Base-by-base conservation (phyloP, 2,113 vertebrate genomes). In the Oreocharis arfaki region DNA sequence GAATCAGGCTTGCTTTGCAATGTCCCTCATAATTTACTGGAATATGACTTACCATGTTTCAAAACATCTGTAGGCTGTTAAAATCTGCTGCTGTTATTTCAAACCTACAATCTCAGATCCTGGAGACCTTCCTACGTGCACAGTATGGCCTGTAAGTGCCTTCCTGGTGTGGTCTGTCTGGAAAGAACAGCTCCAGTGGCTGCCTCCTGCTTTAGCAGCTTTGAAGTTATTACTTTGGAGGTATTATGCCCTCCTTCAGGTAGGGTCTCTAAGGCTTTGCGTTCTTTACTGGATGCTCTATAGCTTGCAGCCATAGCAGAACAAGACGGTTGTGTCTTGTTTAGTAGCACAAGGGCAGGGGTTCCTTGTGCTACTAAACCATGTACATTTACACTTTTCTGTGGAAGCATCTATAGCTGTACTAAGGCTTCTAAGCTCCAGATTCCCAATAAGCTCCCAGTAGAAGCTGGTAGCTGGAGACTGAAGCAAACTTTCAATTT, bases 121-220 rank as follows among this genome's bases (percentile, higher is more conserved):
- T 52, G 22, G 19, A 90, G 33, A 68, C 13, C 4, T 60, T 82
- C 21, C 37, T 22, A 6, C 3, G 0, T 16, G n/a, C 17, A 39
- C 37, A 49, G 9, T 14, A 23, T 69, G 46, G 32, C 28, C 10
- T 41, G 13, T 61, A 24, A 42, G n/a, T 75, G 46, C 46, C 50
- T 10, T 60, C 7, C 44, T 1, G 1, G 17, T 0, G 0, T 41
- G 49, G 21, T 32, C 7, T 75, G 42, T 42, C 49, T 79, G 53
- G 24, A 59, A 42, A 10, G 30, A 59, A 15, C 61, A 67, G 16
- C 47, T 59, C 55, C 57, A 26, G 24, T 27, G n/a, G 13, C 59
- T 84, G 28, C 42, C 67, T 82, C 18, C 16, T 78, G 68, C 60
- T 79, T 63, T 68, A 85, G 59, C 39, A 87, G 39, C 24, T 80